Conservation (phyloP, 2,113 vertebrate genomes). For the Lagopus leucura region DNA sequence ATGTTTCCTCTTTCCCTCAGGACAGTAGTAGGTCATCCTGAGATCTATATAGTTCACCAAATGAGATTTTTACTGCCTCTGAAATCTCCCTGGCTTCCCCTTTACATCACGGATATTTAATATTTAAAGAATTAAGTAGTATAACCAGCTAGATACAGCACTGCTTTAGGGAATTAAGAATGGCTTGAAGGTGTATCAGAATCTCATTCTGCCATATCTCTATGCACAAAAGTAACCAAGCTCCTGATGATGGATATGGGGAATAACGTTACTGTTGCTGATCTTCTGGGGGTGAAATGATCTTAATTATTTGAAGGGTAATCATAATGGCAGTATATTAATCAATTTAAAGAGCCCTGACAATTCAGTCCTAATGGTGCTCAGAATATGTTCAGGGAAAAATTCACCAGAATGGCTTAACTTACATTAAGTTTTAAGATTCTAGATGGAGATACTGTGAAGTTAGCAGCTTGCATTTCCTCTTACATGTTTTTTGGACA, state of each 20-base stretch:
- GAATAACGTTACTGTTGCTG: not conserved
- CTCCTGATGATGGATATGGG: not conserved
- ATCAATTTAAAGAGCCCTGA: slow-evolving; percentile 29
- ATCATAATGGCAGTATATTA: slow-evolving; percentile 8
- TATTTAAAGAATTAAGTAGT: not conserved
- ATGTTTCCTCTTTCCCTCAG: not conserved
- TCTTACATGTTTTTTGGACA: not conserved
- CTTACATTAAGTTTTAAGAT: not conserved
- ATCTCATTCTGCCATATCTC: not conserved
- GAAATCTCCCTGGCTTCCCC: slow-evolving; percentile 60
- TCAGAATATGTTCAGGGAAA: slow-evolving; percentile 8
- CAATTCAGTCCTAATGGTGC: not conserved
- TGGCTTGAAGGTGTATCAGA: slow-evolving; percentile 27
- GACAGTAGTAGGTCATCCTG: slow-evolving; percentile 43
- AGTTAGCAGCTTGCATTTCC: not conserved
- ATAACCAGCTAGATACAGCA: not conserved
- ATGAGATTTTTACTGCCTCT: slow-evolving; percentile 58
- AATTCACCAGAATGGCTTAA: not conserved
- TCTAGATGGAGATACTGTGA: not conserved
- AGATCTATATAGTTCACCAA: slow-evolving; percentile 48
- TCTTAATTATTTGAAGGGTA: slow-evolving; percentile 55
- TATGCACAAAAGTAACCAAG: not conserved
- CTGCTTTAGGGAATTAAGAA: slow-evolving; percentile 29
- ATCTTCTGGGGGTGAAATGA: slow-evolving; percentile 2
- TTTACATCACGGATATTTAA: slow-evolving; percentile 42